phyloP scores from a whole-genome alignment of 2,113 vertebrate genomes.

The Rhombomys opimus region DNA sequence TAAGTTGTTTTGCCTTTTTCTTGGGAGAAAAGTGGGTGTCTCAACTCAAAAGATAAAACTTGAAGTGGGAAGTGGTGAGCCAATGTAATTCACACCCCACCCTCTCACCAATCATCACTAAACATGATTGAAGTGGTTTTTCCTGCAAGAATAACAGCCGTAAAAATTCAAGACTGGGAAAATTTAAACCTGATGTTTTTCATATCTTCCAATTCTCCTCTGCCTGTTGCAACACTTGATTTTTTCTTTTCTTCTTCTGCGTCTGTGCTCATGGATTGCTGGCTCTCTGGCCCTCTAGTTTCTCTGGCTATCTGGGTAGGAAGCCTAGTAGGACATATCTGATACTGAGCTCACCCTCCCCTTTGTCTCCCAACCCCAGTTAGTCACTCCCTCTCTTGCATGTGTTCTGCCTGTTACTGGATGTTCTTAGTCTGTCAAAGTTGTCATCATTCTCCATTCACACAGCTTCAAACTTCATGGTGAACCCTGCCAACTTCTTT shows the following conservation, averaged over 20 bases:
- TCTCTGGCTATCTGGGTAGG: not conserved
- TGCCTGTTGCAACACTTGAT: slow-evolving; percentile 71
- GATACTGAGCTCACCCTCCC: slow-evolving; percentile 1
- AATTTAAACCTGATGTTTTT: slow-evolving; percentile 77
- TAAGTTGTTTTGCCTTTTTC: slow-evolving; percentile 68
- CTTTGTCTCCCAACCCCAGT: not conserved
- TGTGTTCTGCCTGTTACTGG: not conserved
- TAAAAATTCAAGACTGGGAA: slow-evolving; percentile 59
- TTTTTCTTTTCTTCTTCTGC: slow-evolving; percentile 47
- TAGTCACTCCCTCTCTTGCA: not conserved
- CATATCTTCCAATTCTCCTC: slow-evolving; percentile 63
- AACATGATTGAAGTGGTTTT: slow-evolving; percentile 58
- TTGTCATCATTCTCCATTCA: not conserved
- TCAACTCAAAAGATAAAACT: slow-evolving; percentile 67
- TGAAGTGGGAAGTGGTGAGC: slow-evolving; percentile 36
- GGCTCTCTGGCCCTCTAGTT: slow-evolving; percentile 38
- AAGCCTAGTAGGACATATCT: not conserved
- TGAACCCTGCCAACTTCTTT: not conserved
- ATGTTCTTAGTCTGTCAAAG: slow-evolving; percentile 44
- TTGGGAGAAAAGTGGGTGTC: not conserved
- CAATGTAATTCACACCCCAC: slow-evolving; percentile 60
- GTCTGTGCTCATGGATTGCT: slow-evolving; percentile 32
- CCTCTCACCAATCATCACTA: slow-evolving; percentile 56
- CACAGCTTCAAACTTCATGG: slow-evolving; percentile 46
- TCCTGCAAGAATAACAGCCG: slow-evolving; percentile 58